Evolutionary conservation across 2,113 vertebrate genomes (phyloP).

Genomic region (Stercorarius parasiticus): DNA sequence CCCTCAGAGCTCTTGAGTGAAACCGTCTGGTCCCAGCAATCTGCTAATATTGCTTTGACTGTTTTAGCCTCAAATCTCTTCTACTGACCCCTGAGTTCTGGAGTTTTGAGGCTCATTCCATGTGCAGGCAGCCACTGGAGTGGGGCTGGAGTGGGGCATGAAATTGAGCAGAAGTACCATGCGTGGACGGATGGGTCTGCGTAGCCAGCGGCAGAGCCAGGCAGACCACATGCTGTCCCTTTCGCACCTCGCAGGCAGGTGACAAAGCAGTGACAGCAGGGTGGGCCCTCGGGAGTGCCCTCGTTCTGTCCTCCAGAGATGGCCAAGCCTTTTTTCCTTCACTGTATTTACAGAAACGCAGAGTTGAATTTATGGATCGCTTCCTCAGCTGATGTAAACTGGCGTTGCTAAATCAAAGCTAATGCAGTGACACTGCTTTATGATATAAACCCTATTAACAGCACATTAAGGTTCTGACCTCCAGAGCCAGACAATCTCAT

Average conservation of each 20-base stretch:
- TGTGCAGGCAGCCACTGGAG: not conserved
- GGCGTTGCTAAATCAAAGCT: not conserved
- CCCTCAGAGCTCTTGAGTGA: conserved; percentile 21
- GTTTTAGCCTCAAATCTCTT: not conserved
- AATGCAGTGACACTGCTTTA: not conserved
- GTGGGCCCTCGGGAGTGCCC: not conserved
- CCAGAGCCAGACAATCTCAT: conserved; percentile 14
- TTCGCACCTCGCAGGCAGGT: not conserved
- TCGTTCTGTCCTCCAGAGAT: not conserved
- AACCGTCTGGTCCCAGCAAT: not conserved
- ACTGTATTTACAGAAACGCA: not conserved
- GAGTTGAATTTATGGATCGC: not conserved
- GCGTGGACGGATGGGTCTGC: not conserved
- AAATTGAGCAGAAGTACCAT: not conserved
- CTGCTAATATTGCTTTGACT: not conserved
- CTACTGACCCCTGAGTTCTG: not conserved
- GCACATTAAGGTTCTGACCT: conserved; percentile 3
- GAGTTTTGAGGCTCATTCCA: not conserved
- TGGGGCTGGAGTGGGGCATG: not conserved
- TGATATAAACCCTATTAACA: conserved; percentile 7
- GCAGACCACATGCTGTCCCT: not conserved
- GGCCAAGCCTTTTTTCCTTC: not conserved
- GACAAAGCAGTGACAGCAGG: not conserved
- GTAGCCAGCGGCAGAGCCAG: not conserved
- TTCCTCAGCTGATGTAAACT: conserved; percentile 9